Evolutionary conservation across 1,140 invertebrate genomes (phyloP), one percentile per base, ranked within the genome.

Genomic region (Maconellicoccus hirsutus): DNA sequence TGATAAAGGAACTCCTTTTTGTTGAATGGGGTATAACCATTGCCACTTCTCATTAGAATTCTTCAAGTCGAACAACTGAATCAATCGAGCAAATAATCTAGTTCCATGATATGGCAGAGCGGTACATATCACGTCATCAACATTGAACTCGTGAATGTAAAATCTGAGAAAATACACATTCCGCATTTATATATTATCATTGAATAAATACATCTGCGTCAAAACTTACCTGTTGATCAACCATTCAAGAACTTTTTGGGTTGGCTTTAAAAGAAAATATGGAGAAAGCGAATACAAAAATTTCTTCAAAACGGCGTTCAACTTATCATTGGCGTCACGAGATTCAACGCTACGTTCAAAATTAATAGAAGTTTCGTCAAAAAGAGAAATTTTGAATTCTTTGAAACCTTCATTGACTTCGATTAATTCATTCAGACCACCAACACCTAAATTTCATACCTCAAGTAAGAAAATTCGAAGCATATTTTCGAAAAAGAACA

Each of bases 221-320:
- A 38, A 4, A 70, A 29, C 38, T n/a, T 78, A 85, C 82, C 83
- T 82, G 73, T 90, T 84, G 66, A 97, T 86, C 1, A 98, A 81
- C 95, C 94, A 98, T 84, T 98, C 96, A 25, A 98, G 78, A 22
- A 91, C 87, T 83, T 96, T 92, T 71, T 96, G 91, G 10, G 93
- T 84, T 14, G 89, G 85, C 77, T 88, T 89, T 0, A 94, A 78
- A 38, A 93, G 78, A 75, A 97, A 88, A 79, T 94, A 96, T 4
- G 94, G 94, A 0, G 93, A 92, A 10, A 96, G 74, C 39, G 88
- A 80, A 39, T 89, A 78, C 0, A 97, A 78, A 81, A 96, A 97
- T 72, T 87, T 86, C 69, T 85, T 83, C n/a, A 98, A 90, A 10
- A 81, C 82, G 52, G 82, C 78, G 81, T 96, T 83, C 21, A 98